phyloP scores from a whole-genome alignment of 2,113 vertebrate species.

The Anolis sagrei region DNA sequence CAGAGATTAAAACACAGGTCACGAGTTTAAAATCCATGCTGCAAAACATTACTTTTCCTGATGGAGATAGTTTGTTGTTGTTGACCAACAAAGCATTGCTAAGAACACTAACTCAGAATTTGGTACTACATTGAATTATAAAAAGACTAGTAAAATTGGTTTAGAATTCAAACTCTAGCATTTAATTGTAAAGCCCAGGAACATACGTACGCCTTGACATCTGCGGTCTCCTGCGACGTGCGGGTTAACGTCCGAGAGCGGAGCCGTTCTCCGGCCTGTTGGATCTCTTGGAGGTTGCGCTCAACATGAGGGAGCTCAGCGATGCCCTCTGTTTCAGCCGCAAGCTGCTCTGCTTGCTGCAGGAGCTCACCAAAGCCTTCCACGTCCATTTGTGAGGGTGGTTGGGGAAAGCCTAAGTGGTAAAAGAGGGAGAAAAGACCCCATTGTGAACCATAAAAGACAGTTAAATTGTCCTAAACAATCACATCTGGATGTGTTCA shows the following conservation, averaged over 20 bases:
- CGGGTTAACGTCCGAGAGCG: conserved; percentile 93
- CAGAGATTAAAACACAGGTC: no score
- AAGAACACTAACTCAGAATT: background rate
- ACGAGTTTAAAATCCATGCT: background rate
- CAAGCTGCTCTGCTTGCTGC: conserved; percentile 97
- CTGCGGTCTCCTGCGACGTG: conserved; percentile 94
- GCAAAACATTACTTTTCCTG: background rate
- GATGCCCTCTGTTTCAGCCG: conserved; percentile 95
- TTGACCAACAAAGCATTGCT: background rate
- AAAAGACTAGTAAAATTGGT: background rate
- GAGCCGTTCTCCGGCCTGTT: conserved; percentile 94
- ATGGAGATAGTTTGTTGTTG: no score
- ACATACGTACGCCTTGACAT: conserved; percentile 99
- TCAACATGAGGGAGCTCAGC: conserved; percentile 95
- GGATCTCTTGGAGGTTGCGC: conserved; percentile 95
- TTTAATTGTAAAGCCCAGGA: background rate
- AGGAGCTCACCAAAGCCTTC: conserved; percentile 97
- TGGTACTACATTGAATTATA: no score
- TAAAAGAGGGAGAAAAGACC: background rate
- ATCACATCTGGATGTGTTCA: no score
- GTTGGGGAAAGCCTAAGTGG: conserved; percentile 39
- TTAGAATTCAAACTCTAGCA: background rate
- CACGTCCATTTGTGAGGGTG: conserved; percentile 82
- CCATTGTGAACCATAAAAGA: background rate
- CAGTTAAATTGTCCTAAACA: background rate